Evolutionary conservation across 2,113 vertebrate genomes (phyloP).

Genomic region (Turdus rufiventris): DNA sequence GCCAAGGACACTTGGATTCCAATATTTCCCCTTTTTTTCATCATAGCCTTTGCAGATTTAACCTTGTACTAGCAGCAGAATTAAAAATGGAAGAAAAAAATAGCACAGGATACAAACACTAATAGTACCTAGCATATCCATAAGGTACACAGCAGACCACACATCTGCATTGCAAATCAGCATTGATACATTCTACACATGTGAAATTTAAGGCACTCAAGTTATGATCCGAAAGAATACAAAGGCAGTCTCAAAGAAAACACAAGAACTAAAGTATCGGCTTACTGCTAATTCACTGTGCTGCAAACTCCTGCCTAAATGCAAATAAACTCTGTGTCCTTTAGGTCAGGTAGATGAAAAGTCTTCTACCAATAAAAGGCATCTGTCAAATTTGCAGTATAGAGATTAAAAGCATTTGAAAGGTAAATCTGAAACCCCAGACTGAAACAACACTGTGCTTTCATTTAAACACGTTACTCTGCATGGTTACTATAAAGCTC

Average conservation of each 20-base stretch:
- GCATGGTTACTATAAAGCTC: constrained; percentile 21
- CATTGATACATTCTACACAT: not conserved
- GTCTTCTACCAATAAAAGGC: not conserved
- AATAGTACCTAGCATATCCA: not conserved
- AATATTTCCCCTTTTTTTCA: not conserved
- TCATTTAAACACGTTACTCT: constrained; percentile 18
- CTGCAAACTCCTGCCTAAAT: not conserved
- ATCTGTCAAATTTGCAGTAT: constrained; percentile 23
- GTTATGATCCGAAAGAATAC: not conserved
- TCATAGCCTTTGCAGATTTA: not conserved
- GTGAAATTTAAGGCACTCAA: not conserved
- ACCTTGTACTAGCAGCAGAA: not conserved
- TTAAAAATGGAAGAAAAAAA: not conserved
- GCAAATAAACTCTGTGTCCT: constrained; percentile 31
- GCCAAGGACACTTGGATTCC: not conserved
- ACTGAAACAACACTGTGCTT: constrained; percentile 40
- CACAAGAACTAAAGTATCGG: not conserved
- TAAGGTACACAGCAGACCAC: not conserved
- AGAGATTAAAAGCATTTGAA: constrained; percentile 44
- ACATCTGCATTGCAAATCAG: not conserved
- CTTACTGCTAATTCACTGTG: constrained; percentile 38
- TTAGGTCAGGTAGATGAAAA: constrained; percentile 41
- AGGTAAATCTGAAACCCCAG: constrained; percentile 19
- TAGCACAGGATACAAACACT: not conserved
- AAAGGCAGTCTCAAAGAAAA: not conserved